A percentile compares a stretch with the other conserved stretches of the same genome.
Conservation (phyloP, 2,113 vertebrate genomes). For the Aramus guarauna region DNA sequence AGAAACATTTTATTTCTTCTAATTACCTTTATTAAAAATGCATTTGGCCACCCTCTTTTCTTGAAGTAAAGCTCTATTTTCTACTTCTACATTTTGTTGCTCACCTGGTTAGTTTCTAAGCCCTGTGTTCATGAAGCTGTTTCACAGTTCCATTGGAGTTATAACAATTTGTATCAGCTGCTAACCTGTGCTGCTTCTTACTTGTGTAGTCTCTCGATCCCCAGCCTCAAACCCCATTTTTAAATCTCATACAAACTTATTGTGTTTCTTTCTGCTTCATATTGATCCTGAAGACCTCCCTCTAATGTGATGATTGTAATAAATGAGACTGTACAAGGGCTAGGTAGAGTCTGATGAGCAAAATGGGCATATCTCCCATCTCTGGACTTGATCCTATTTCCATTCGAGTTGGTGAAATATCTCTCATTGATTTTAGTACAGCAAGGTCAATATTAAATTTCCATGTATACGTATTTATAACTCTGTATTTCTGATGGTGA, state of each 20-base stretch:
- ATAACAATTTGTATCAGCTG: background rate
- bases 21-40: background rate
- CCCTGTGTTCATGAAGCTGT: background rate
- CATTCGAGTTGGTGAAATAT: background rate
- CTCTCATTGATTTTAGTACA: constrained; percentile 16
- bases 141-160: background rate
- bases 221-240: background rate
- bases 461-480: constrained; percentile 6
- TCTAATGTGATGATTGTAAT: constrained; percentile 1
- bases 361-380: background rate
- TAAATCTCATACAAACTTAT: background rate
- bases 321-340: background rate
- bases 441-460: constrained; percentile 44
- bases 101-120: background rate
- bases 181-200: background rate
- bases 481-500: background rate
- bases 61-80: background rate
- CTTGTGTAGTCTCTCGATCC: background rate
- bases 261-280: background rate
- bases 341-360: background rate
- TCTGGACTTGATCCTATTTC: background rate
- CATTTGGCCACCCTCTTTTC: background rate
- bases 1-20: background rate
- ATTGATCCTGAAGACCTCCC: constrained; percentile 22
- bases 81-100: background rate